These are phyloP conservation scores for Coluber constrictor DNA, from an alignment of 2,797 vertebrate species.

Conservation along the genomic window DNA sequence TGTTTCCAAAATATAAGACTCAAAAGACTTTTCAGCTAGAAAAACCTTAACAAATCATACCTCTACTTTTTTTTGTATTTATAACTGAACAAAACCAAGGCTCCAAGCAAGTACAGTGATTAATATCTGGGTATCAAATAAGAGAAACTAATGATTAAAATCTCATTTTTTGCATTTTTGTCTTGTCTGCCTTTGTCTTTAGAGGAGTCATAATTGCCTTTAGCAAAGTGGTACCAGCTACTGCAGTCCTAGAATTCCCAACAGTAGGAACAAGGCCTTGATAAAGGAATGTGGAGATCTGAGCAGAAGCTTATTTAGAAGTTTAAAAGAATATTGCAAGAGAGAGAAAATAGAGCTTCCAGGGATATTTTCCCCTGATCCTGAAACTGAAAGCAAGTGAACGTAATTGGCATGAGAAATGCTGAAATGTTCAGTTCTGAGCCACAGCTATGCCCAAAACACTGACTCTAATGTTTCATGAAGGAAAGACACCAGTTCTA, in stretches of 20 bases:
- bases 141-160: constrained; percentile 53
- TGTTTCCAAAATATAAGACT: neutral
- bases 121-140: constrained; percentile 55
- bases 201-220: constrained; percentile 57
- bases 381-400: constrained; percentile 54
- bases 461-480: constrained; percentile 53
- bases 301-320: constrained; percentile 49
- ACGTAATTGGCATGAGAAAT: constrained; percentile 61
- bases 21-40: constrained; percentile 34
- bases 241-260: constrained; percentile 53
- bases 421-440: constrained; percentile 60
- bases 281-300: constrained; percentile 51
- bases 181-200: constrained; percentile 57
- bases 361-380: constrained; percentile 29
- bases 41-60: constrained; percentile 11
- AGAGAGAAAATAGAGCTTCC: constrained; percentile 44
- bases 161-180: constrained; percentile 45
- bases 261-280: constrained; percentile 46
- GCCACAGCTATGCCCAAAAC: constrained; percentile 58
- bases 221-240: constrained; percentile 50
- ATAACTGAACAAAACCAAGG: constrained; percentile 56
- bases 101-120: neutral
- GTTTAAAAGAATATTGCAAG: constrained; percentile 52
- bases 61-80: constrained; percentile 39
- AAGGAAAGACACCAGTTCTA: constrained; percentile 53